phyloP scores from a whole-genome alignment of 2,113 vertebrate species.

The Terrapene triunguis region DNA sequence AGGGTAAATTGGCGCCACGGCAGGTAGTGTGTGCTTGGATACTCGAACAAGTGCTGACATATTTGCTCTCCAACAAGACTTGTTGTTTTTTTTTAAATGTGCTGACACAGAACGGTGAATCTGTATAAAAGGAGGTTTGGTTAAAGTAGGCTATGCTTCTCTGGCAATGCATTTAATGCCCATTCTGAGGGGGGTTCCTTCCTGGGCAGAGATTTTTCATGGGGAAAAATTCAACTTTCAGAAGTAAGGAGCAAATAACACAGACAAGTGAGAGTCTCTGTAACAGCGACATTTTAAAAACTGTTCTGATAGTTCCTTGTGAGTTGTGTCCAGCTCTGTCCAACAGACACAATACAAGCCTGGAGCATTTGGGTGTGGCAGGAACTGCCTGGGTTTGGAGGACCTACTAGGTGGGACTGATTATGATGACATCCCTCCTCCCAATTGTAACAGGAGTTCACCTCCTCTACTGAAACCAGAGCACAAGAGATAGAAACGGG shows the following conservation, averaged over 20 bases:
- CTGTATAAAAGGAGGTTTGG: neutral
- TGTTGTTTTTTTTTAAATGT: neutral
- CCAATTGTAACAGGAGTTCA: neutral
- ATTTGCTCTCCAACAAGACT: neutral
- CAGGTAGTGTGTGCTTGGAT: neutral
- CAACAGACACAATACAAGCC: neutral
- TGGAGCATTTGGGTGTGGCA: accelerated
- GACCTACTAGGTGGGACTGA: neutral
- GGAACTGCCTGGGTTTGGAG: neutral
- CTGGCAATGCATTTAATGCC: neutral
- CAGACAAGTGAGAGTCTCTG: too few species aligned
- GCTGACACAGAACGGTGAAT: neutral
- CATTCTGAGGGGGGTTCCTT: neutral
- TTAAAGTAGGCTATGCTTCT: neutral
- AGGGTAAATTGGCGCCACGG: neutral
- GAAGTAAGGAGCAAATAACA: neutral
- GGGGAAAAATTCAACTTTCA: neutral
- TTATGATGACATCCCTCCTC: neutral
- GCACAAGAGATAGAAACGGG: conserved; percentile 44
- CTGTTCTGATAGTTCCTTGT: neutral
- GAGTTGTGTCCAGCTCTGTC: neutral
- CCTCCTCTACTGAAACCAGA: neutral
- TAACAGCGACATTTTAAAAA: neutral
- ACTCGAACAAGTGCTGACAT: neutral
- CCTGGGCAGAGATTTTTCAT: neutral